Conservation (phyloP, 2,797 vertebrate species). For the Xiphophorus birchmanni region DNA sequence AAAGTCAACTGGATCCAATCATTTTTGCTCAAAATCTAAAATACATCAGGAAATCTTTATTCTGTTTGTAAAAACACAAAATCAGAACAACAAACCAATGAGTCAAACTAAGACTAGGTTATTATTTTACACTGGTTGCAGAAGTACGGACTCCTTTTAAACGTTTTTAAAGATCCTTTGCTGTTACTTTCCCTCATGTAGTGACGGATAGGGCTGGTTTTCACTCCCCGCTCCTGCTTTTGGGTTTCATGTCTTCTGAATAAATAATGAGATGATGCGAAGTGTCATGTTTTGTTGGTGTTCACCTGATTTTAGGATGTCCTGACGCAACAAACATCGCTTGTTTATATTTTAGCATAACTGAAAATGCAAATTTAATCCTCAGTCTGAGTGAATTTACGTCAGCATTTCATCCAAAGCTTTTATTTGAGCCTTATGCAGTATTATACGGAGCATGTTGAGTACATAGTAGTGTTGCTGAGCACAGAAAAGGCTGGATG, state of each 20-base stretch:
- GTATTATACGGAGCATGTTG: not conserved
- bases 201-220: not conserved
- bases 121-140: no score
- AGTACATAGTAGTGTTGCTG: slow-evolving; percentile 18
- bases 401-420: not conserved
- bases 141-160: not conserved
- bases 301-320: slow-evolving; percentile 1
- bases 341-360: not conserved
- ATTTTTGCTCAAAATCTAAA: not conserved
- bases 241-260: not conserved
- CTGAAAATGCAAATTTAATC: slow-evolving; percentile 1
- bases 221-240: not conserved
- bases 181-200: not conserved
- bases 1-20: not conserved
- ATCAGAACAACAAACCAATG: no score
- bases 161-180: not conserved
- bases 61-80: not conserved
- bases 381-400: not conserved
- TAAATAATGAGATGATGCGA: not conserved
- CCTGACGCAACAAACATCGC: not conserved
- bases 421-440: not conserved
- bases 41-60: not conserved
- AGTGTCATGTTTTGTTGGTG: not conserved
- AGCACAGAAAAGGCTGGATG: slow-evolving; percentile 18
- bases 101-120: no score